A percentile compares a stretch with the other conserved stretches of the same genome.
These are phyloP conservation scores for Papilio elwesi DNA, from an alignment of 2,888 invertebrate species.

Conservation along the genomic window DNA sequence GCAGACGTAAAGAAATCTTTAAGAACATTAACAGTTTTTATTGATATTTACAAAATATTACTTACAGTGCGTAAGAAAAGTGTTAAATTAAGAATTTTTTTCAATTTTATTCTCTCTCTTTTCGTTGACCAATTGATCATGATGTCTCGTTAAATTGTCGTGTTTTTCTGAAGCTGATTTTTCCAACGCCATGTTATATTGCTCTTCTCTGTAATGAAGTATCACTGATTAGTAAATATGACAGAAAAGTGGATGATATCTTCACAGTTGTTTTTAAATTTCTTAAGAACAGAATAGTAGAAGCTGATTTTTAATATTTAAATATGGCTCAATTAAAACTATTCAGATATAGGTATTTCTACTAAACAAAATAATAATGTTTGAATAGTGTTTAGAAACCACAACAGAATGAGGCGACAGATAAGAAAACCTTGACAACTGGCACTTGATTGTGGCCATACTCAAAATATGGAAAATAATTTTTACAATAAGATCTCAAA, in stretches of 20 bases:
- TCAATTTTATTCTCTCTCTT: constrained; percentile 58
- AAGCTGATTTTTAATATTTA: too few relatives aligned
- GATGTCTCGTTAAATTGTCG: constrained; percentile 65
- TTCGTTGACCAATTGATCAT: constrained; percentile 58
- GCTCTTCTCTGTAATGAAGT: constrained; percentile 61
- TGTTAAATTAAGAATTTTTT: constrained; percentile 46
- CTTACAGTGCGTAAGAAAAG: neutral
- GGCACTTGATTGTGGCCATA: too few relatives aligned
- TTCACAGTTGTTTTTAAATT: too few relatives aligned
- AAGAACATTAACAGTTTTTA: neutral
- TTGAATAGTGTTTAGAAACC: too few relatives aligned
- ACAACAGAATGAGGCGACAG: too few relatives aligned
- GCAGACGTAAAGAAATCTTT: neutral
- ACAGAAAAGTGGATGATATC: neutral
- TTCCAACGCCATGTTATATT: constrained; percentile 65
- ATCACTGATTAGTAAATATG: neutral
- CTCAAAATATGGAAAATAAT: too few relatives aligned
- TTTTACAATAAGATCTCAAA: too few relatives aligned
- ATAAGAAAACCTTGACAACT: too few relatives aligned
- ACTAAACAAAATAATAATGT: too few relatives aligned
- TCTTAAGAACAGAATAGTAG: too few relatives aligned
- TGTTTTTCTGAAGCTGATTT: constrained; percentile 65
- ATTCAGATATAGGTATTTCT: too few relatives aligned
- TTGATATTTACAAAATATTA: constrained; percentile 22
- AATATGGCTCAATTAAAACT: too few relatives aligned